phyloP scores from a whole-genome alignment of 2,113 vertebrate species.

The Tenrec ecaudatus region DNA sequence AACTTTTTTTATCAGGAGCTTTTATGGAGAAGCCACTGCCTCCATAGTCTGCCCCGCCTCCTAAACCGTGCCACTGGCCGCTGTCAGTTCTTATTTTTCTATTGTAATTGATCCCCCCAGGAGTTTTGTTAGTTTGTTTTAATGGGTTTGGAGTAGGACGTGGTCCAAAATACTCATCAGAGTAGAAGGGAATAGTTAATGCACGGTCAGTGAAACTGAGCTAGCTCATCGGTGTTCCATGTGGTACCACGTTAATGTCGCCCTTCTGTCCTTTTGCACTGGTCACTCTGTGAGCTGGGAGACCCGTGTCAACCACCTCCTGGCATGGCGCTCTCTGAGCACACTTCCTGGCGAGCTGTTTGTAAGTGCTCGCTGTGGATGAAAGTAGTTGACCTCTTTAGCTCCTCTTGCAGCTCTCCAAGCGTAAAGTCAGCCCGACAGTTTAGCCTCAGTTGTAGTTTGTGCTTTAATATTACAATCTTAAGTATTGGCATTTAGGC shows the following conservation, averaged over 20 bases:
- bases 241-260: background rate
- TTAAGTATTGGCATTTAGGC: background rate
- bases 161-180: background rate
- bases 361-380: background rate
- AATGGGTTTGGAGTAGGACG: slow-evolving; percentile 23
- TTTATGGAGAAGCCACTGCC: slow-evolving; percentile 53
- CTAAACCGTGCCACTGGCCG: fast-evolving
- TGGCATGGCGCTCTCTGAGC: background rate
- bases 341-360: background rate
- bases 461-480: background rate
- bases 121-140: background rate
- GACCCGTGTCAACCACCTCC: background rate
- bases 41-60: background rate
- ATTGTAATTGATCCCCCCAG: background rate
- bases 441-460: background rate
- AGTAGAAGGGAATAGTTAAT: background rate
- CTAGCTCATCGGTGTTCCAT: background rate
- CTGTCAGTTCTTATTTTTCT: background rate
- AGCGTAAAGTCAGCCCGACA: background rate
- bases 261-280: background rate
- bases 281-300: background rate
- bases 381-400: background rate
- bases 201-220: background rate
- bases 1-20: slow-evolving; percentile 27
- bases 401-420: background rate